Conservation (phyloP, 2,888 invertebrate genomes). For the Trachelus iudaicus region DNA sequence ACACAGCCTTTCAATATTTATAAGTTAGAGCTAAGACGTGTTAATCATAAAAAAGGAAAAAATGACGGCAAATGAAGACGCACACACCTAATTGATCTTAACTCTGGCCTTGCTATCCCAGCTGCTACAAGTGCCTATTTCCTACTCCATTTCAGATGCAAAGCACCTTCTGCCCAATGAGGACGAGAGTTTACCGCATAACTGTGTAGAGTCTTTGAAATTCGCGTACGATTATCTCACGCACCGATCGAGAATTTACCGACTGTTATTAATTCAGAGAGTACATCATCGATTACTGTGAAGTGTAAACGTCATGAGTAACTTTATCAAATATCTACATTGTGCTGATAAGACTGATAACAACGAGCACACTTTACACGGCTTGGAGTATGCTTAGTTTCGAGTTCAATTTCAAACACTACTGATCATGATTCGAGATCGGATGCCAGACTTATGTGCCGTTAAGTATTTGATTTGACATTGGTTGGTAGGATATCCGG, state of each 20-base stretch:
- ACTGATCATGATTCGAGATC: slow-evolving; percentile 59
- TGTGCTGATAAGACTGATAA: slow-evolving; percentile 59
- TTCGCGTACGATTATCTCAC: slow-evolving; percentile 5
- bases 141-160: slow-evolving; percentile 58
- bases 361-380: slow-evolving; percentile 25
- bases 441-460: slow-evolving; percentile 57
- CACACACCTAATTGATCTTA: slow-evolving; percentile 17
- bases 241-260: not conserved
- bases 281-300: slow-evolving; percentile 13
- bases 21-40: not conserved
- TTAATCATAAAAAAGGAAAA: not conserved
- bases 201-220: slow-evolving; percentile 33
- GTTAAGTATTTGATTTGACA: slow-evolving; percentile 47
- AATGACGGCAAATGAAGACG: not conserved
- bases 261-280: slow-evolving; percentile 5
- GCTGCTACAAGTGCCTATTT: slow-evolving; percentile 46
- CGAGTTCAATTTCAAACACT: slow-evolving; percentile 27
- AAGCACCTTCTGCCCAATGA: slow-evolving; percentile 40
- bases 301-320: slow-evolving; percentile 9
- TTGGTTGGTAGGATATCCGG: not conserved
- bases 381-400: slow-evolving; percentile 36
- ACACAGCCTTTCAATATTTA: not conserved
- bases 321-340: slow-evolving; percentile 35
- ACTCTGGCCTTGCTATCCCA: slow-evolving; percentile 20
- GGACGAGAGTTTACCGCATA: slow-evolving; percentile 29